phyloP scores from a whole-genome alignment of 2,797 vertebrate genomes.

The Sebastes steindachneri region DNA sequence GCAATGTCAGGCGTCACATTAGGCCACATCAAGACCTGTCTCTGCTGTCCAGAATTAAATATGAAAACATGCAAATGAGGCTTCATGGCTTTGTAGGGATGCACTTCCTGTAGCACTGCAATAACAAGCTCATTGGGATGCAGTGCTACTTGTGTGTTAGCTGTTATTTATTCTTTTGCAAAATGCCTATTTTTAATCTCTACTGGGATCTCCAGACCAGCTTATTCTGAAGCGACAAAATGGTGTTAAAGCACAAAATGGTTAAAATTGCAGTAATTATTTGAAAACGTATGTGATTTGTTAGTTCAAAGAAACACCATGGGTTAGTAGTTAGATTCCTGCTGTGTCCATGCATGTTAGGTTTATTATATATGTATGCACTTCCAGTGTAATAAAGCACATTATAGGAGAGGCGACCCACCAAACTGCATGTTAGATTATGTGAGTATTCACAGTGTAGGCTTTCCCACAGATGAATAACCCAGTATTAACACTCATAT shows the following conservation, averaged over 20 bases:
- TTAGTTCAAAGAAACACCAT: not conserved
- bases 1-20: slow-evolving; percentile 81
- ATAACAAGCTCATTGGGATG: slow-evolving; percentile 82
- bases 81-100: slow-evolving; percentile 47
- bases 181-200: slow-evolving; percentile 38
- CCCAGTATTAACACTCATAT: slow-evolving; percentile 2
- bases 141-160: slow-evolving; percentile 65
- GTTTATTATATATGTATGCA: not conserved
- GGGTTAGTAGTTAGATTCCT: slow-evolving; percentile 7
- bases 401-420: slow-evolving; percentile 8
- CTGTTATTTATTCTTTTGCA: slow-evolving; percentile 55
- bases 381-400: slow-evolving; percentile 17
- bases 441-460: slow-evolving; percentile 4
- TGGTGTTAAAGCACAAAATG: slow-evolving; percentile 7
- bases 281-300: not conserved
- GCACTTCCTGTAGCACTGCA: slow-evolving; percentile 73
- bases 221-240: slow-evolving; percentile 10
- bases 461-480: slow-evolving; percentile 14
- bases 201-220: slow-evolving; percentile 11
- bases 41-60: slow-evolving; percentile 79
- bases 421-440: slow-evolving; percentile 4
- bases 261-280: slow-evolving; percentile 18
- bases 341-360: slow-evolving; percentile 16
- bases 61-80: slow-evolving; percentile 84
- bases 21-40: slow-evolving; percentile 82